Base-by-base conservation (phyloP, 37 sponge, comb jelly and placozoan genomes). In the Theonella swinhoei region DNA sequence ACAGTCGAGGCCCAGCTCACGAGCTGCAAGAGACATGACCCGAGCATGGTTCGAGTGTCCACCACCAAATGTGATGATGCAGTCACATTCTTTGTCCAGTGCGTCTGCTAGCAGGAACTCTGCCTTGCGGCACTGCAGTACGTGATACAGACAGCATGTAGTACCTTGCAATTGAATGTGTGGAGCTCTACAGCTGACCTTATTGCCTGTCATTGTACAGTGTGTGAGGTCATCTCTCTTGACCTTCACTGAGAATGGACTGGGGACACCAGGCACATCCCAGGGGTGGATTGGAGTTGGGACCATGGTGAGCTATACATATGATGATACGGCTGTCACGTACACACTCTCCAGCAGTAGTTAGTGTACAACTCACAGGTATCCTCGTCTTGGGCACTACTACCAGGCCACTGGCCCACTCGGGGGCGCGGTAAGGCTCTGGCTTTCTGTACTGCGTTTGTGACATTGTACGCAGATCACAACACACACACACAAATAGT, bases 81-180 rank as follows among this genome's bases (percentile, higher is more conserved):
- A 59, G 58, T 88, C 86, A 84, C 91, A 83, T 23, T 80, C 85
- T 35, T 86, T 78, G 42, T 80, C 32, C 0, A 88, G 11, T 0
- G 94, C 96, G 65, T 95, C 96, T 24, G 88, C 96, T 5, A 95
- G 59, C 1, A 95, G 91, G 69, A 95, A 95, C 67, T 95, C 96
- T 40, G 92, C 73, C 62, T 95, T 95, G 25, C 96, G 82, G 19
- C 90, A 82, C 94, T 93, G 28, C 25, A 68, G n/a, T 25, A 17
- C 14, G 29, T 25, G 58, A 40, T n/a, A 75, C 2, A 14, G 1
- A n/a, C n/a, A n/a, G n/a, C n/a, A n/a, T n/a, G n/a, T n/a, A n/a
- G 26, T 25, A 25, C 28, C 11, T n/a, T n/a, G n/a, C n/a, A n/a
- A n/a, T n/a, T n/a, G n/a, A n/a, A n/a, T n/a, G n/a, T n/a, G n/a